Base-by-base conservation (phyloP, 2,888 invertebrate species). In the Lasioglossum figueresi region DNA sequence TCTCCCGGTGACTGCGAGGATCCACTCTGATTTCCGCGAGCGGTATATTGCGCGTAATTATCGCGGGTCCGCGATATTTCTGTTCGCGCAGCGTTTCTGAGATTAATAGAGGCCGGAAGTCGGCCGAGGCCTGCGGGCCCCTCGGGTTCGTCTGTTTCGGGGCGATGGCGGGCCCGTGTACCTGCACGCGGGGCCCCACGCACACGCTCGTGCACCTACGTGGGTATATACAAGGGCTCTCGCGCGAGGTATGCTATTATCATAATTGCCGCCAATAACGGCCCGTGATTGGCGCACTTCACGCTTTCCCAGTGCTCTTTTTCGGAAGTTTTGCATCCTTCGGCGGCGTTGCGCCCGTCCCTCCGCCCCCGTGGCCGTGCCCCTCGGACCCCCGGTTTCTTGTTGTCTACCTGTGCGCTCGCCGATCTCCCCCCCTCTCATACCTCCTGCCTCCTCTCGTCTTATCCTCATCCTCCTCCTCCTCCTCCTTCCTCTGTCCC, bases 211-310 rank as follows among this genome's bases (percentile, higher is more conserved):
- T 45, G 74, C 80, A 86, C 80, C 79, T 77, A 56, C 79, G 34
- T 74, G 66, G 70, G 76, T 73, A 77, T 80, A 80, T 63, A 86
- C 87, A 86, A 85, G 79, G 88, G 82, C 86, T 88, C 87, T 89
- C 87, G 92, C 92, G 91, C 89, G 89, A 91, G 93, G 92, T 93
- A 91, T 93, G 92, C 93, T 92, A 94, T 94, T 94, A 94, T 94
- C 94, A 94, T 94, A 94, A 94, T 94, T 94, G 94, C 93, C 92
- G 92, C 92, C 94, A 93, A 94, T 94, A 94, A 93, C 93, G 93
- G 93, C 91, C 91, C 92, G 92, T 93, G 93, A 94, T 94, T 93
- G 94, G 93, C 92, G 93, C 93, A 93, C 93, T 94, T 94, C 93
- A 92, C 92, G 92, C 93, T 92, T 92, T 91, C 91, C 91, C 92